Percentiles rank a stretch among this genome's conserved stretches.
phyloP scores from a whole-genome alignment of 2,797 vertebrate species.

The Propithecus perrieri region DNA sequence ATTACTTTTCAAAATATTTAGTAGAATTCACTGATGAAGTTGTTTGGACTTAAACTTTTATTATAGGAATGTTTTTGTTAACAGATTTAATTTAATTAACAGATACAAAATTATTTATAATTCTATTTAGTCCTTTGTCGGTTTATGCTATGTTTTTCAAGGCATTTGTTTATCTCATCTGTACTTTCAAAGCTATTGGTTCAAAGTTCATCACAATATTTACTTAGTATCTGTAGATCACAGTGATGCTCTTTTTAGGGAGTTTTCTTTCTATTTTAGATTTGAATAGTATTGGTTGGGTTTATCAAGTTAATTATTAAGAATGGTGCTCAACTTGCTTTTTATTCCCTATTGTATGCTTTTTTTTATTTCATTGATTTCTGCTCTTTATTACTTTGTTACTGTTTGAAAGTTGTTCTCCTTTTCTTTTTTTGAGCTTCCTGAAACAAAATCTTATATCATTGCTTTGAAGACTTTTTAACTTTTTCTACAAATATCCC shows the following conservation, averaged over 20 bases:
- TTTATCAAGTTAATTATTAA: background rate
- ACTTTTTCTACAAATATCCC: background rate
- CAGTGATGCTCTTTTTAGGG: background rate
- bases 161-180: background rate
- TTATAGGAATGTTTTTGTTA: background rate
- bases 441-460: background rate
- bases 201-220: background rate
- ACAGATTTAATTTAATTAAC: background rate
- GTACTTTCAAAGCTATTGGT: background rate
- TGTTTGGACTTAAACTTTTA: background rate
- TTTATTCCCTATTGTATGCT: background rate
- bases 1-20: background rate
- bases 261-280: background rate
- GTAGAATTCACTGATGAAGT: background rate
- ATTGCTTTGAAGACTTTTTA: background rate
- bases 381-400: background rate
- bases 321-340: background rate
- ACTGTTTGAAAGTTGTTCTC: background rate
- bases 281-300: background rate
- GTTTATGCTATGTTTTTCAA: background rate
- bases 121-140: background rate
- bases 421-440: background rate
- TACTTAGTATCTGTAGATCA: background rate
- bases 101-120: background rate
- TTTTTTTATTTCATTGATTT: conserved; percentile 13